A percentile compares a stretch with the other conserved stretches of the same genome.
phyloP scores from a whole-genome alignment of 2,113 vertebrate species.

The Lamprologus tigripictilis region DNA sequence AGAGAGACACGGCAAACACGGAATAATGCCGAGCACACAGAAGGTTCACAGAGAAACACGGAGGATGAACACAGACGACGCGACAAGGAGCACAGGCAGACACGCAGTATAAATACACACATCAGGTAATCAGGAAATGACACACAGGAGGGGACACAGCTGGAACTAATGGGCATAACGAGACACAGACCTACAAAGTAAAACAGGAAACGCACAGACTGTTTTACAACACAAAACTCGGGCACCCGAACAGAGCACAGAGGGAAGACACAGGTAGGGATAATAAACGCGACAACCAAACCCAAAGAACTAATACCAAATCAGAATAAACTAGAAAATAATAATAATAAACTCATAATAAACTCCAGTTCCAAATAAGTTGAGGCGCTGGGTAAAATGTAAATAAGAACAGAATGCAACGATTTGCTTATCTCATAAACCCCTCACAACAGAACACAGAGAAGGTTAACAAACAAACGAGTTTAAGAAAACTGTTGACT shows the following conservation, averaged over 20 bases:
- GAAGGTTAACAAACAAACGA: neutral
- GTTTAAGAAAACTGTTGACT: neutral
- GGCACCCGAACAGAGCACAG: neutral
- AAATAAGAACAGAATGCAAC: neutral
- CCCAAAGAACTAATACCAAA: neutral
- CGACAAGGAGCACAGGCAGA: accelerated
- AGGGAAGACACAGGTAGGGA: neutral
- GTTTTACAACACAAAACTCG: neutral
- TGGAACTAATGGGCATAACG: neutral
- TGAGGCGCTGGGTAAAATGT: neutral
- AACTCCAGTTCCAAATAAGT: neutral
- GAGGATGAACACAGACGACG: accelerated
- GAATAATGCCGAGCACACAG: too few relatives aligned
- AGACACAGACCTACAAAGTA: neutral
- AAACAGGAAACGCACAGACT: neutral
- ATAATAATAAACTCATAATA: neutral
- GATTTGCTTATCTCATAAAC: neutral
- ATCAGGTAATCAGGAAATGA: neutral
- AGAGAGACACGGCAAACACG: neutral
- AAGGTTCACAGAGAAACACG: accelerated
- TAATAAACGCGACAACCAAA: neutral
- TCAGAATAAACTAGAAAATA: neutral
- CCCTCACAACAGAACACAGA: neutral
- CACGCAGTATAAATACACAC: neutral
- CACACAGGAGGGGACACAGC: neutral